phyloP scores from a whole-genome alignment of 2,888 invertebrate genomes.

The Standfussiana lucernea region DNA sequence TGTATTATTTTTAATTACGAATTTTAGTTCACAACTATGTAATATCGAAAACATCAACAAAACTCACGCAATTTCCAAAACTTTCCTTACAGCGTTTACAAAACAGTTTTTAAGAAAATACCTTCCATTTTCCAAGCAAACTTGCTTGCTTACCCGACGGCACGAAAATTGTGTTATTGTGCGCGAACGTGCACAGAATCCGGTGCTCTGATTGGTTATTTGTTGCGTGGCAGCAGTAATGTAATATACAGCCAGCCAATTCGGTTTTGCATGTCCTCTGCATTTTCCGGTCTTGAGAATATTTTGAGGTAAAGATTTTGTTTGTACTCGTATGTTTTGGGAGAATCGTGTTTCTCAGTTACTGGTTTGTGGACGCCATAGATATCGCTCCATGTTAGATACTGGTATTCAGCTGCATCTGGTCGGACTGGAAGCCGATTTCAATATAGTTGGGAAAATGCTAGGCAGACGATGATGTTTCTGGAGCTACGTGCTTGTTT shows the following conservation, averaged over 20 bases:
- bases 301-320: neutral
- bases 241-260: conserved; percentile 49
- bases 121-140: conserved; percentile 29
- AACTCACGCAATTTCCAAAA: neutral
- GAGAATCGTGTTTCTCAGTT: neutral
- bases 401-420: neutral
- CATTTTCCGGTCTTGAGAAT: conserved; percentile 16
- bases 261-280: conserved; percentile 51
- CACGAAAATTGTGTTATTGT: conserved; percentile 67
- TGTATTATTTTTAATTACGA: too few relatives aligned
- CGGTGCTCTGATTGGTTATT: conserved; percentile 61
- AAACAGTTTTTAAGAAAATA: conserved; percentile 8
- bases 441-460: neutral
- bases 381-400: neutral
- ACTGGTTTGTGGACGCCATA: neutral
- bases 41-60: neutral
- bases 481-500: neutral
- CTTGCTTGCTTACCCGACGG: conserved; percentile 30
- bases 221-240: conserved; percentile 54
- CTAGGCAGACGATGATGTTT: neutral
- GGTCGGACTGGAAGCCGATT: neutral
- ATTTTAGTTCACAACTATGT: neutral
- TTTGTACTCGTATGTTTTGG: neutral
- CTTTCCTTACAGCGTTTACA: neutral
- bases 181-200: conserved; percentile 63